Evolutionary conservation across 2,888 invertebrate species (phyloP).

Genomic region (Diarsia dahlii): DNA sequence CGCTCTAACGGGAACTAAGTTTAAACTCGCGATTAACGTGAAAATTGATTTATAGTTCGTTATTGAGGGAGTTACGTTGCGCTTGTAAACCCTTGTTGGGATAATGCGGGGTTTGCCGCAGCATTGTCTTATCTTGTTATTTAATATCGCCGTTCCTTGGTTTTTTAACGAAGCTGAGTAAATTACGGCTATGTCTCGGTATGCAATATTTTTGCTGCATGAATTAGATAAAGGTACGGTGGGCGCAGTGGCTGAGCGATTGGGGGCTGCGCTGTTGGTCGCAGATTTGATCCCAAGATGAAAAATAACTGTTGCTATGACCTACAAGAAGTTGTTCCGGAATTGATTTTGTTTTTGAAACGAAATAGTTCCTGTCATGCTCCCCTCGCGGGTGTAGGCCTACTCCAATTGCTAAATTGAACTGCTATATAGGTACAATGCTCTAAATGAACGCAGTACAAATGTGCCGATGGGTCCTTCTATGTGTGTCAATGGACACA

Average conservation of each 20-base stretch:
- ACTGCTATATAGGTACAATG: background rate
- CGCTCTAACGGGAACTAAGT: slow-evolving; percentile 72
- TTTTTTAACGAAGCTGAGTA: background rate
- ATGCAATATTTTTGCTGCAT: background rate
- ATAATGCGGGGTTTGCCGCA: slow-evolving; percentile 20
- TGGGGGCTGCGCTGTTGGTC: no score
- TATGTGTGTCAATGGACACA: slow-evolving; percentile 35
- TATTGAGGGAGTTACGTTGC: slow-evolving; percentile 56
- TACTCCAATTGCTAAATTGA: background rate
- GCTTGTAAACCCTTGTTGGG: slow-evolving; percentile 39
- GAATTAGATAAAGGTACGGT: no score
- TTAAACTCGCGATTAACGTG: slow-evolving; percentile 71
- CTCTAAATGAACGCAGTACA: slow-evolving; percentile 17
- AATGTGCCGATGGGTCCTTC: background rate
- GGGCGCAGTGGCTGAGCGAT: no score
- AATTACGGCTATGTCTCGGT: background rate
- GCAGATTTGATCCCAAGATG: no score
- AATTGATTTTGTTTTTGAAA: no score
- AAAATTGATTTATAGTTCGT: slow-evolving; percentile 75
- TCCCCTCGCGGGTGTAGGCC: no score
- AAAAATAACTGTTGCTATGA: background rate
- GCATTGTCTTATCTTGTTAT: slow-evolving; percentile 16
- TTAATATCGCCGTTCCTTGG: background rate
- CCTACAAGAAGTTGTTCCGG: background rate
- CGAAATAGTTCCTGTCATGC: no score